Evolutionary conservation across 2,113 vertebrate genomes (phyloP).

Genomic region (Poeciliopsis occidentalis): DNA sequence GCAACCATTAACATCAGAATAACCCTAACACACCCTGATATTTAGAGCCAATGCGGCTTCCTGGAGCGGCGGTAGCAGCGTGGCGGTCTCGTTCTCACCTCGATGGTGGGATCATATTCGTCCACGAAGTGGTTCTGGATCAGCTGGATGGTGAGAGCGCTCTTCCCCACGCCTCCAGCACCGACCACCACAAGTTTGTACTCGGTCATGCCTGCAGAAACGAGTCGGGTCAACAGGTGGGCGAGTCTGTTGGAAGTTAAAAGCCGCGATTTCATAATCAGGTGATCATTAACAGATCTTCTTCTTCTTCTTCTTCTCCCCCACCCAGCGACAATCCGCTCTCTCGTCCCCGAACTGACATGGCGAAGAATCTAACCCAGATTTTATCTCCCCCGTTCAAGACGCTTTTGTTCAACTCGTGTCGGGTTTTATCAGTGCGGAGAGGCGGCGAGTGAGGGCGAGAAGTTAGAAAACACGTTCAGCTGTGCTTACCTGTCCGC

Average conservation of each 20-base stretch:
- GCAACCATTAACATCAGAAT: not conserved
- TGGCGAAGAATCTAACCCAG: conserved; percentile 61
- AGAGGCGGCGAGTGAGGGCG: not conserved
- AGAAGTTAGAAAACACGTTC: not conserved
- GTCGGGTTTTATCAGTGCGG: not conserved
- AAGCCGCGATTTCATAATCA: not conserved
- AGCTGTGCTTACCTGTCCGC: conserved; percentile 49
- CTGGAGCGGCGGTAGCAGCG: not conserved
- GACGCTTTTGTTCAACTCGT: not conserved
- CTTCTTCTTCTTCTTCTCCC: too few species aligned
- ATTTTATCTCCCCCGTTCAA: conserved; percentile 44
- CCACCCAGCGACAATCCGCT: not conserved
- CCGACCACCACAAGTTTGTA: conserved; percentile 88
- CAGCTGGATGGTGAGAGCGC: conserved; percentile 87
- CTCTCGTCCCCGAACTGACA: conserved; percentile 34
- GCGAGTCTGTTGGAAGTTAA: not conserved
- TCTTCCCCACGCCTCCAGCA: conserved; percentile 88
- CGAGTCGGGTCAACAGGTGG: conserved; percentile 9
- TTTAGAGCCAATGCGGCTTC: too few species aligned
- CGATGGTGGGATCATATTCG: conserved; percentile 83
- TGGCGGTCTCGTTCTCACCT: conserved; percentile 57
- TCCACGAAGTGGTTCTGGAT: conserved; percentile 88
- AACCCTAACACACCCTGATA: not conserved
- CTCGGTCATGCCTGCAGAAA: conserved; percentile 83
- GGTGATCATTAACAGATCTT: not conserved